These are phyloP conservation scores for Drosophila athabasca DNA, from an alignment of 1,140 invertebrate genomes.

Conservation along the genomic window DNA sequence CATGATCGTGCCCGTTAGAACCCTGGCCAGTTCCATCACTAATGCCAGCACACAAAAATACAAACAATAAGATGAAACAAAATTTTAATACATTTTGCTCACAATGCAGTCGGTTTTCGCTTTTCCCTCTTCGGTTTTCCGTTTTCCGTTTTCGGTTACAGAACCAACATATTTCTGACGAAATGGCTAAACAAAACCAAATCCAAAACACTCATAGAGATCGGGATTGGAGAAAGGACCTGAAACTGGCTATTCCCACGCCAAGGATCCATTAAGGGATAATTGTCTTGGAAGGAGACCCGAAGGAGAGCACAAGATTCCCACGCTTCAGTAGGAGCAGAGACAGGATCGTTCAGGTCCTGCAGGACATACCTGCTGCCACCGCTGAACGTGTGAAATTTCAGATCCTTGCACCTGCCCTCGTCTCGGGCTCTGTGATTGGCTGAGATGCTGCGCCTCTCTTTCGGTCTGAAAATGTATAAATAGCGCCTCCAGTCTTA, in stretches of 20 bases:
- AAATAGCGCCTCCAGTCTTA: conserved; percentile 57
- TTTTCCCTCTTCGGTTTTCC: conserved; percentile 5
- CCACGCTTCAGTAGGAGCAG: conserved; percentile 60
- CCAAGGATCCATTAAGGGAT: conserved; percentile 47
- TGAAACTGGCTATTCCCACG: conserved; percentile 63
- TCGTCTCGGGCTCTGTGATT: conserved; percentile 50
- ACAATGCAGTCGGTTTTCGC: conserved; percentile 26
- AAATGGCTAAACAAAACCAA: conserved; percentile 37
- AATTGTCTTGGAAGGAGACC: conserved; percentile 48
- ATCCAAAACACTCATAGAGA: conserved; percentile 28
- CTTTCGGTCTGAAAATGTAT: conserved; percentile 43
- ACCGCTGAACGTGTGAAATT: conserved; percentile 74
- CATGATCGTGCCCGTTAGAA: conserved; percentile 30
- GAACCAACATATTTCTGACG: conserved; percentile 39
- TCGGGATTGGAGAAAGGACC: conserved; percentile 29
- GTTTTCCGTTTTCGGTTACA: conserved; percentile 40
- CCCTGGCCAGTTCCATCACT: conserved; percentile 4
- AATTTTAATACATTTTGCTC: conserved; percentile 38
- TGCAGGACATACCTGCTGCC: conserved; percentile 64
- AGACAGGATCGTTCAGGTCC: conserved; percentile 42
- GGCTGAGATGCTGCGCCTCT: conserved; percentile 67
- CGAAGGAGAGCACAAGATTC: conserved; percentile 49
- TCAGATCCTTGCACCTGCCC: conserved; percentile 65
- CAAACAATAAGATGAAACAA: conserved; percentile 23
- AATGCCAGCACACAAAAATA: conserved; percentile 7